Conservation (phyloP, 2,888 invertebrate species). For the Pyrochroa serraticornis region DNA sequence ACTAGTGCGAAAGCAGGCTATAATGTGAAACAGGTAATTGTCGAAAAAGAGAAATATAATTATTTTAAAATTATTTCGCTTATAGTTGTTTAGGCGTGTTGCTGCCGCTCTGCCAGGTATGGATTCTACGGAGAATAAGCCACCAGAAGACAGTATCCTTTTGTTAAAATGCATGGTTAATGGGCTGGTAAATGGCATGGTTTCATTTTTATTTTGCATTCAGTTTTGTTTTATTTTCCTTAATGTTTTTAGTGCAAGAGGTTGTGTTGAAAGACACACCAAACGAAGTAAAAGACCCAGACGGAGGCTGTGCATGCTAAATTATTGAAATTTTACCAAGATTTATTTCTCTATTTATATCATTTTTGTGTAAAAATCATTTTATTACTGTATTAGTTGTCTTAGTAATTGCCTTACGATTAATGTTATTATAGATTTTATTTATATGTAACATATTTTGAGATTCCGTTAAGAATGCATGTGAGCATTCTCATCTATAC, state of each 20-base stretch:
- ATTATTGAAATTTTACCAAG: slow-evolving; percentile 11
- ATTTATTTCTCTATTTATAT: slow-evolving; percentile 14
- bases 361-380: slow-evolving; percentile 16
- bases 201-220: slow-evolving; percentile 34
- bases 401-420: not conserved
- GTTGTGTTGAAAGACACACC: slow-evolving; percentile 97
- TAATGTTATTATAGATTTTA: slow-evolving; percentile 13
- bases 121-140: slow-evolving; percentile 96
- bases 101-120: slow-evolving; percentile 98
- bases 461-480: too few species aligned
- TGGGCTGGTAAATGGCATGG: slow-evolving; percentile 35
- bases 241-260: slow-evolving; percentile 89
- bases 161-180: slow-evolving; percentile 49
- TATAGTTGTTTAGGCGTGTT: slow-evolving; percentile 94
- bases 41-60: slow-evolving; percentile 34
- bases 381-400: not conserved
- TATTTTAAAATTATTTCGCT: slow-evolving; percentile 35
- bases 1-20: slow-evolving; percentile 99
- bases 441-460: slow-evolving; percentile 13
- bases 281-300: slow-evolving; percentile 90
- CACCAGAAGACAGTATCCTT: slow-evolving; percentile 96
- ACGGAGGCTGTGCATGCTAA: slow-evolving; percentile 93
- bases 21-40: slow-evolving; percentile 94
- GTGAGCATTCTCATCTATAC: too few species aligned
- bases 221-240: slow-evolving; percentile 62